Evolutionary conservation across 92 coral and sea anemone genomes (phyloP).

Genomic region (Zoanthus gigantus): DNA sequence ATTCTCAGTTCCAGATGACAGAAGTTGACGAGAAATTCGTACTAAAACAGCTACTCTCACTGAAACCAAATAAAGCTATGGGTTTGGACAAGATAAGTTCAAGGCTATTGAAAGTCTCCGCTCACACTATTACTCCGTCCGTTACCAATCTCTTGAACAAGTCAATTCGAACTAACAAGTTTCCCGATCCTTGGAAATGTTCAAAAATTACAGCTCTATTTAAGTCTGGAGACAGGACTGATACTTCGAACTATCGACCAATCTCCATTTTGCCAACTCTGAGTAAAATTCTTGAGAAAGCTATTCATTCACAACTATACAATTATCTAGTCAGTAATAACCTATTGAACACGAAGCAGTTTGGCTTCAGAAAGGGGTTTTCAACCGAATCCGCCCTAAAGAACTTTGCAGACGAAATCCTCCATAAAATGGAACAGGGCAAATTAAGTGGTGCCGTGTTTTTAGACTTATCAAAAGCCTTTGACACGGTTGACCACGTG

Average conservation of each 20-base stretch:
- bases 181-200: conserved; percentile 26
- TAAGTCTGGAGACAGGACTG: conserved; percentile 50
- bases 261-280: conserved; percentile 38
- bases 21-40: conserved; percentile 51
- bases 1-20: conserved; percentile 46
- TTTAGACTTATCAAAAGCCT: too few species aligned
- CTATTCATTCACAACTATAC: conserved; percentile 35
- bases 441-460: too few species aligned
- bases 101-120: neutral
- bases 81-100: too few species aligned
- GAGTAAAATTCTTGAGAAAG: conserved; percentile 41
- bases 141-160: conserved; percentile 19
- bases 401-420: too few species aligned
- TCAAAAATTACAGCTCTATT: conserved; percentile 43
- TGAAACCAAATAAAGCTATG: conserved; percentile 26
- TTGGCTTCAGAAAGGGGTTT: too few species aligned
- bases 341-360: neutral
- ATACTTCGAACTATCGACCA: conserved; percentile 38
- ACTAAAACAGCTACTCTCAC: conserved; percentile 50
- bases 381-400: too few species aligned
- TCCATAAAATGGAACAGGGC: too few species aligned
- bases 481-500: too few species aligned
- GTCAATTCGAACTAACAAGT: conserved; percentile 24
- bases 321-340: neutral
- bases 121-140: conserved; percentile 19